Conservation (phyloP, 2,888 invertebrate genomes). For the Agriopis leucophaearia region DNA sequence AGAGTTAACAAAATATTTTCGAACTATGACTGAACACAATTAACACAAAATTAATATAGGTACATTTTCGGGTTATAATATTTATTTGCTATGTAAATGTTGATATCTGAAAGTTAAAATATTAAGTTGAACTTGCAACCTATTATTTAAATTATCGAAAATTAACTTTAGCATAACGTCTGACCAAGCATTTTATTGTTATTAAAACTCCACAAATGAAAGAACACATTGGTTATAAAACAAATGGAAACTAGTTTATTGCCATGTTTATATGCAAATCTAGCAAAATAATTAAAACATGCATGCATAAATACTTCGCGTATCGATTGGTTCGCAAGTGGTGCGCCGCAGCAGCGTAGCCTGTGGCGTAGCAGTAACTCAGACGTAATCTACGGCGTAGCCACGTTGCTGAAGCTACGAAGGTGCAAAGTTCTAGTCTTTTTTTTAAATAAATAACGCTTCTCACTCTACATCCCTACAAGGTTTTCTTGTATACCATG, state of each 20-base stretch:
- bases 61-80: background rate
- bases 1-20: background rate
- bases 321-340: constrained; percentile 39
- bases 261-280: constrained; percentile 24
- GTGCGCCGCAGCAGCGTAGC: constrained; percentile 25
- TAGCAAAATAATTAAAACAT: constrained; percentile 29
- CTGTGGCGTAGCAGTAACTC: constrained; percentile 24
- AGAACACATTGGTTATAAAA: background rate
- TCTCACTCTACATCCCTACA: too few species aligned
- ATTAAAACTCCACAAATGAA: background rate
- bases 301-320: constrained; percentile 34
- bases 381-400: constrained; percentile 1
- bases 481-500: too few species aligned
- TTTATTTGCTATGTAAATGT: background rate
- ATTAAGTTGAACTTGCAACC: background rate
- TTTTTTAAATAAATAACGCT: too few species aligned
- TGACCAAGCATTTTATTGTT: background rate
- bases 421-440: too few species aligned
- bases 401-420: too few species aligned
- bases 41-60: background rate
- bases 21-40: background rate
- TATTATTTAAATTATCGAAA: background rate
- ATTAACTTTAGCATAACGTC: background rate
- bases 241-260: background rate
- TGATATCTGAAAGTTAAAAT: too few species aligned